Conservation (phyloP, 2,113 vertebrate genomes). For the Peromyscus californicus region DNA sequence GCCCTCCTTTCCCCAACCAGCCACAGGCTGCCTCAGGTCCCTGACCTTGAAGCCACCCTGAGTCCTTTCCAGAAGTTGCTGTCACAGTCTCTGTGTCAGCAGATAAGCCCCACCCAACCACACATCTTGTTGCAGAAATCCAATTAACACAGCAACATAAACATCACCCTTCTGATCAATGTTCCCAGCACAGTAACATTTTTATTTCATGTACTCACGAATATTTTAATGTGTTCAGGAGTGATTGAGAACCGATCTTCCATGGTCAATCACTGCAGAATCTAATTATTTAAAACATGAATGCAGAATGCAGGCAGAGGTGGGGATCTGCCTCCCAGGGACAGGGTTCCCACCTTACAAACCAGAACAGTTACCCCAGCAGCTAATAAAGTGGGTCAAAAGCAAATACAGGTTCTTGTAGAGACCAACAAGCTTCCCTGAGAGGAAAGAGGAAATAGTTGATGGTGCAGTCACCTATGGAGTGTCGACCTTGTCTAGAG, state of each 20-base stretch:
- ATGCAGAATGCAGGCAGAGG: not conserved
- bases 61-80: not conserved
- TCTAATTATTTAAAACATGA: constrained; percentile 51
- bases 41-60: not conserved
- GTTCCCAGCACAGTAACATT: constrained; percentile 54
- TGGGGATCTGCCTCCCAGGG: not conserved
- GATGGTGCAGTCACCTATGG: not conserved
- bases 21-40: not conserved
- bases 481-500: not conserved
- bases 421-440: not conserved
- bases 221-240: constrained; percentile 48
- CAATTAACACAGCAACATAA: constrained; percentile 66
- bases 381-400: not conserved
- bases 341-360: not conserved
- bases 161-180: constrained; percentile 39
- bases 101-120: not conserved
- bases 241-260: constrained; percentile 56
- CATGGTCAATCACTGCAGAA: not conserved
- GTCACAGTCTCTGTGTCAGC: not conserved
- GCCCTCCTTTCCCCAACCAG: not conserved
- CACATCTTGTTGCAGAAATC: constrained; percentile 58
- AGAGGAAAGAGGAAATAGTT: not conserved
- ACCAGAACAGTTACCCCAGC: not conserved
- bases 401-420: not conserved
- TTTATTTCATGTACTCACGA: constrained; percentile 49